Evolutionary conservation across 2,797 vertebrate species (phyloP).

Genomic region (Ispidina lecontei): DNA sequence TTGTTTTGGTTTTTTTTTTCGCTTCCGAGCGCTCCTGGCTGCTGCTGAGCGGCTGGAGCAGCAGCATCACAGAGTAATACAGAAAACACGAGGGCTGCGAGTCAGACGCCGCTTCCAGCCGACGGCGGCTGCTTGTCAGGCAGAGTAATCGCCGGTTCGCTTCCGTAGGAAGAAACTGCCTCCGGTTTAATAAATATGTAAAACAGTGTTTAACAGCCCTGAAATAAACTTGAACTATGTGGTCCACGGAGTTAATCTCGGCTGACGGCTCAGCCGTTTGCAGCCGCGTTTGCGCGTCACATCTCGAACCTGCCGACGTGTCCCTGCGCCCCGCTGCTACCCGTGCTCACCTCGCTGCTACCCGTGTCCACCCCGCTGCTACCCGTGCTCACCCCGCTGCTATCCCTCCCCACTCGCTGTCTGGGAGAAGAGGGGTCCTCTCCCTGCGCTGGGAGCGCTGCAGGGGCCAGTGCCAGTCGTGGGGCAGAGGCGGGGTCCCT

Average conservation of each 20-base stretch:
- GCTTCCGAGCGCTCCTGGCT: neutral
- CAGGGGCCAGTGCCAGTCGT: neutral
- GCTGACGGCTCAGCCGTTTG: rapidly evolving
- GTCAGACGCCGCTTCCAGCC: neutral
- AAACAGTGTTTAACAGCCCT: slow-evolving; percentile 5
- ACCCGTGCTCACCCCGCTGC: no score
- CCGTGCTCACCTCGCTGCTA: no score
- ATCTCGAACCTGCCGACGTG: rapidly evolving
- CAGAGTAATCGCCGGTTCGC: neutral
- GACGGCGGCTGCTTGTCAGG: neutral
- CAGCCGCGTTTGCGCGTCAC: rapidly evolving
- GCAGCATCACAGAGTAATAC: neutral
- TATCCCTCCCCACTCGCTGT: no score
- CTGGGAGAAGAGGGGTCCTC: neutral
- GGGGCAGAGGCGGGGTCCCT: neutral
- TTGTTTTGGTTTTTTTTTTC: neutral
- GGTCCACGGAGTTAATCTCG: neutral
- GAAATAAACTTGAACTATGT: neutral
- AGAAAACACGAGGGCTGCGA: neutral
- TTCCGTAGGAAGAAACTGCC: neutral
- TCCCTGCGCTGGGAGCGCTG: rapidly evolving
- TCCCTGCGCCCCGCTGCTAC: rapidly evolving
- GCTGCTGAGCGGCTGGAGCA: neutral
- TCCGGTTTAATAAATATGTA: neutral
- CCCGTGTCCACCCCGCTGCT: no score